Evolutionary conservation across 35 echinoderm and acorn worm species (phyloP).

Genomic region (Stichopus chloronotus): DNA sequence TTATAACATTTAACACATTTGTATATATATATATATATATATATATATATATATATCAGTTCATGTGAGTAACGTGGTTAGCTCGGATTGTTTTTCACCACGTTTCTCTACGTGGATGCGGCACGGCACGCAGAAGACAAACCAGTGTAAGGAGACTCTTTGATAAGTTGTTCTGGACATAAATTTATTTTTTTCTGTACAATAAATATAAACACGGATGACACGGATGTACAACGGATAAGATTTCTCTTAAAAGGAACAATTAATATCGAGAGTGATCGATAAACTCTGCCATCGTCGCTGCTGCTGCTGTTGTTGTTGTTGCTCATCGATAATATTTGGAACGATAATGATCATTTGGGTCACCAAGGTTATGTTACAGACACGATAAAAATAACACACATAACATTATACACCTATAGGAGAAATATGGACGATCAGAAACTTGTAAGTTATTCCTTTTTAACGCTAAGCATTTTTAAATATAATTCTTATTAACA

Average conservation of each 20-base stretch:
- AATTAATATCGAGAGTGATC: neutral
- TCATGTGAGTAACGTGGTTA: too few relatives aligned
- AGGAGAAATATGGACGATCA: neutral
- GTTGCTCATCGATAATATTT: too few relatives aligned
- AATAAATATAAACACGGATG: constrained; percentile 37
- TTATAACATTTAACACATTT: too few relatives aligned
- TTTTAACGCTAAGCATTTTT: neutral
- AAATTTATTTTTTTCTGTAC: constrained; percentile 35
- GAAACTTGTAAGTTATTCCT: neutral
- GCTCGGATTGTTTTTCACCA: too few relatives aligned
- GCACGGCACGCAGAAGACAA: too few relatives aligned
- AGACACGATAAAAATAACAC: neutral
- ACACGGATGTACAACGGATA: constrained; percentile 6
- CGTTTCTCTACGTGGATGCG: too few relatives aligned
- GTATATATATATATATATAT: too few relatives aligned
- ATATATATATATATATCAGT: too few relatives aligned
- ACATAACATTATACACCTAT: neutral
- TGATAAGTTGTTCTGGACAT: neutral
- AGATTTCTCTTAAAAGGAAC: constrained; percentile 5
- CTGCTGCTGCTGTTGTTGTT: too few relatives aligned
- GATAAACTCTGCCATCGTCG: neutral
- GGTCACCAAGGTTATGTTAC: constrained; percentile 29
- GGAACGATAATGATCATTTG: neutral
- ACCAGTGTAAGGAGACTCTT: too few relatives aligned
- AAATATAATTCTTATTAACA: neutral